Base-by-base conservation (phyloP, 2,797 vertebrate genomes). In the Channa striata region DNA sequence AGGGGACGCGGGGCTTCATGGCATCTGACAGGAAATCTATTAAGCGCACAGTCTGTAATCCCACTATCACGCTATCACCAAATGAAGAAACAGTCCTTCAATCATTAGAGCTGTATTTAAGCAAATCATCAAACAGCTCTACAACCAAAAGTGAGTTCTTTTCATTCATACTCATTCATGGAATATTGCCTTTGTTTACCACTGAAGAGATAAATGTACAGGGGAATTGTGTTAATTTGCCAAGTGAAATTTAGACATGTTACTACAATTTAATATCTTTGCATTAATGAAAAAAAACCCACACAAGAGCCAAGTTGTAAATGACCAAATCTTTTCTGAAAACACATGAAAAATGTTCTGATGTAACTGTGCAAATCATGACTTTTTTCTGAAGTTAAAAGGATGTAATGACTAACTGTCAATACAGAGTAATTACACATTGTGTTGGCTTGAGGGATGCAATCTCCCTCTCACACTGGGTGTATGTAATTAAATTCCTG, bases 11-110 rank as follows among this genome's bases (percentile, higher is more conserved):
- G 88, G 94, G 94, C 95, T 94, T 94, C 93, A 94, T 94, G 92
- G 91, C 91, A 92, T 92, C 93, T 95, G 95, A 96, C 95, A 95
- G 95, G 91, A 96, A 96, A 96, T 97, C 95, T 93, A 95, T 95
- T 93, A 90, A 78, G 33, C 84, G 90, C 92, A 71, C 90, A 93
- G 89, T 91, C 93, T 93, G 93, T 95, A 96, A 95, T 95, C 94
- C 92, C 80, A 86, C 93, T 20, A 80, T 92, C 91, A 91, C 89
- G 83, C 91, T 77, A 89, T 86, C 78, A 87, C 92, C 91, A 93
- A 95, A 94, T 90, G 87, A 94, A 94, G 93, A 91, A 94, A 93
- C 94, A 91, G 90, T 93, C 94, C 94, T 90, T 94, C 94, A 93
- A 93, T 96, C 90, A 85, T 85, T 86, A 85, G 79, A 78, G 87